phyloP scores from a whole-genome alignment of 1,140 invertebrate species.

The Listronotus bonariensis region DNA sequence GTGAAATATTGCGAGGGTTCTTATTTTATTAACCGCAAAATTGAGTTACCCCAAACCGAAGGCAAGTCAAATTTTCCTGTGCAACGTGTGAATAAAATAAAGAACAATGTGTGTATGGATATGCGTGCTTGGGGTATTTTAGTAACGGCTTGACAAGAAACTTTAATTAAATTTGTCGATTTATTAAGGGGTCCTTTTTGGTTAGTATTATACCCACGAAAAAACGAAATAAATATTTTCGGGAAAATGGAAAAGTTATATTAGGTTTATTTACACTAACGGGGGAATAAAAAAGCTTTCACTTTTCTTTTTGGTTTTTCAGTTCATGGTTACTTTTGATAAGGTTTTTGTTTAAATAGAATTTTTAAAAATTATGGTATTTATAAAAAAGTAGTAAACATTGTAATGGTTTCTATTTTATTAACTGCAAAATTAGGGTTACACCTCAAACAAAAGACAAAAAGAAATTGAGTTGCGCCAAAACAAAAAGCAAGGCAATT shows the following conservation, averaged over 20 bases:
- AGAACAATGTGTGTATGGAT: constrained; percentile 2
- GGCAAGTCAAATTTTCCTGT: background rate
- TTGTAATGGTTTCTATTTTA: constrained; percentile 23
- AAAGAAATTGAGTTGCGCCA: constrained; percentile 25
- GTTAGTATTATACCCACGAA: too few species aligned
- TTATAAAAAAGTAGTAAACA: too few species aligned
- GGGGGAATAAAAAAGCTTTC: too few species aligned
- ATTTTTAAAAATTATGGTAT: too few species aligned
- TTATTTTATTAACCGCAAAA: constrained; percentile 37
- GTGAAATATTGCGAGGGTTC: constrained; percentile 15
- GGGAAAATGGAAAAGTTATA: too few species aligned
- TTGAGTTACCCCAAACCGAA: constrained; percentile 19
- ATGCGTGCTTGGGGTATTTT: background rate
- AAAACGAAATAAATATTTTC: too few species aligned
- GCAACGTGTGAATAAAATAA: background rate
- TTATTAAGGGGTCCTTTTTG: background rate
- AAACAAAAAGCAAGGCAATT: background rate
- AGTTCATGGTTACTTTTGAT: too few species aligned
- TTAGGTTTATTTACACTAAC: too few species aligned
- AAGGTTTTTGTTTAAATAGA: too few species aligned
- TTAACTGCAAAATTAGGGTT: constrained; percentile 36
- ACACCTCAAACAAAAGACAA: too few species aligned
- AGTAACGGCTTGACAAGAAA: background rate
- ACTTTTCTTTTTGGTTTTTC: too few species aligned
- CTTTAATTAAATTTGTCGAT: constrained; percentile 1